Percentiles rank a stretch among this genome's conserved stretches.
Conservation (phyloP, 2,888 invertebrate species). For the Nephrotoma guestfalica region DNA sequence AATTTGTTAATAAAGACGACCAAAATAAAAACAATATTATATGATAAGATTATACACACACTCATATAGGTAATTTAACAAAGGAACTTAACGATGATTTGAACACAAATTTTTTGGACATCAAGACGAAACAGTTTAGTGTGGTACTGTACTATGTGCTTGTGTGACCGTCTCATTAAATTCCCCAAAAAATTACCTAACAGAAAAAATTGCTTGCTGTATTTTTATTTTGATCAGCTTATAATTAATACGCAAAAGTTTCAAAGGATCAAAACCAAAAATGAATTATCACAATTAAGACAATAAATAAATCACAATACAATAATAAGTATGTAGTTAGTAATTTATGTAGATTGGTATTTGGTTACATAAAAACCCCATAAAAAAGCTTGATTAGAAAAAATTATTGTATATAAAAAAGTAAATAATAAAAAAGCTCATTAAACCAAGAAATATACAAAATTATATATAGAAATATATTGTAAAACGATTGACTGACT, state of each 20-base stretch:
- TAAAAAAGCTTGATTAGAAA: slow-evolving; percentile 1
- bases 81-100: background rate
- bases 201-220: background rate
- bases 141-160: background rate
- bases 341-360: background rate
- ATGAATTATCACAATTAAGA: background rate
- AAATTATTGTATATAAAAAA: background rate
- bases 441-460: background rate
- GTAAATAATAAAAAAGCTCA: background rate
- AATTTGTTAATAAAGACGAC: background rate
- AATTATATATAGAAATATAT: background rate
- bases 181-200: background rate
- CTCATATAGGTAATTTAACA: background rate
- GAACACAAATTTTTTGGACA: background rate
- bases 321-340: background rate
- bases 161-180: background rate
- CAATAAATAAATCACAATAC: background rate
- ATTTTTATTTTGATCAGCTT: background rate
- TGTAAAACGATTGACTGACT: background rate
- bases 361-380: background rate
- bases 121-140: background rate
- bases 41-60: background rate
- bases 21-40: background rate
- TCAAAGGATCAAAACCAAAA: background rate
- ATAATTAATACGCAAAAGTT: background rate